Conservation (phyloP, 1,140 invertebrate species). For the Antheraea pernyi region DNA sequence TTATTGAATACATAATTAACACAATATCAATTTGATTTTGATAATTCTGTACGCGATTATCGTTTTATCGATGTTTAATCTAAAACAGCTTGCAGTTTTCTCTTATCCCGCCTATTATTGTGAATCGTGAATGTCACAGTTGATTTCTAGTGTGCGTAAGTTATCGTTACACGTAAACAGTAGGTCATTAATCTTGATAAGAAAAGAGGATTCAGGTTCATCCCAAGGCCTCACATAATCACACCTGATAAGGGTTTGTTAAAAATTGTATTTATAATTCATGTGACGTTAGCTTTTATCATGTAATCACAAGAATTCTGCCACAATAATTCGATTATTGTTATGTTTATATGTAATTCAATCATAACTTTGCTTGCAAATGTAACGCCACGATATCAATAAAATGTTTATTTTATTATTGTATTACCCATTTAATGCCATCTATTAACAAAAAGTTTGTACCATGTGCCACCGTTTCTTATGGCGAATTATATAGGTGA, state of each 20-base stretch:
- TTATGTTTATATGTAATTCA: background rate
- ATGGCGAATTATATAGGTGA: too few relatives aligned
- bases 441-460: too few relatives aligned
- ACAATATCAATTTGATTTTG: background rate
- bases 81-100: background rate
- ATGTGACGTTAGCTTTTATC: background rate
- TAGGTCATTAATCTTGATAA: conserved; percentile 61
- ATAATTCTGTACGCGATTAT: background rate
- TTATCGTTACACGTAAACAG: conserved; percentile 1
- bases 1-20: background rate
- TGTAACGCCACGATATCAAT: background rate
- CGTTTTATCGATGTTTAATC: background rate
- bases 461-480: too few relatives aligned
- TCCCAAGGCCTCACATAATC: conserved; percentile 43
- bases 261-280: conserved; percentile 13
- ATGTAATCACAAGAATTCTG: background rate
- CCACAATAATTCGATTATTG: background rate
- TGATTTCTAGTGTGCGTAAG: background rate
- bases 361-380: background rate
- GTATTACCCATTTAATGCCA: too few relatives aligned
- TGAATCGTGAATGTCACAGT: background rate
- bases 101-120: background rate
- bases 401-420: too few relatives aligned
- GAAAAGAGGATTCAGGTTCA: conserved; percentile 49
- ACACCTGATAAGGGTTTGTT: conserved; percentile 45